These are phyloP conservation scores for Balanococcus diminutus DNA, from an alignment of 2,888 invertebrate genomes.

Conservation along the genomic window DNA sequence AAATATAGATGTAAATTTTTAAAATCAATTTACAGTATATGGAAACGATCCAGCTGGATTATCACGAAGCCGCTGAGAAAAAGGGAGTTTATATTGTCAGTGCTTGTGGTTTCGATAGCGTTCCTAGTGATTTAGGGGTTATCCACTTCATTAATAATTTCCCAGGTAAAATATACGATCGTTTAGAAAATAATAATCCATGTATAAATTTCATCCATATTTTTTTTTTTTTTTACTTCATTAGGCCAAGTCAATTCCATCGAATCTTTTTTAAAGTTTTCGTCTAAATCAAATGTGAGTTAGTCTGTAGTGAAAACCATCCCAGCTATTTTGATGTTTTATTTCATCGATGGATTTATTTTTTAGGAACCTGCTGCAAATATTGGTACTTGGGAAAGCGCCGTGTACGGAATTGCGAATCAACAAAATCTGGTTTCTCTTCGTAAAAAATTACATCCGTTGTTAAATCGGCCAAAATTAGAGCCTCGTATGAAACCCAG, in stretches of 20 bases:
- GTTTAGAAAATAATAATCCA: background rate
- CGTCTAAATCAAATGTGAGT: background rate
- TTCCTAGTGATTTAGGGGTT: conserved; percentile 88
- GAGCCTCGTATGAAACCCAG: conserved; percentile 63
- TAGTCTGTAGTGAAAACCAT: background rate
- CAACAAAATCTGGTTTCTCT: conserved; percentile 69
- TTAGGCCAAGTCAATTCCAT: conserved; percentile 27
- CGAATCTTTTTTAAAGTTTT: conserved; percentile 38
- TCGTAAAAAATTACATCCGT: conserved; percentile 72
- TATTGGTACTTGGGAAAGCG: conserved; percentile 55
- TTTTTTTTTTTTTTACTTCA: background rate
- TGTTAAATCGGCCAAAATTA: conserved; percentile 69
- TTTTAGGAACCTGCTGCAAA: conserved; percentile 31
- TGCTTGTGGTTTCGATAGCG: conserved; percentile 92
- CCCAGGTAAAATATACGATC: conserved; percentile 66
- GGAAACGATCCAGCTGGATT: conserved; percentile 82
- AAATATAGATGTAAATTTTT: background rate
- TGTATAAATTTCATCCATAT: background rate
- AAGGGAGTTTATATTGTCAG: conserved; percentile 84
- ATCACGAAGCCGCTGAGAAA: conserved; percentile 75
- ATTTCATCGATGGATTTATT: background rate
- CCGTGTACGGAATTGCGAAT: conserved; percentile 71
- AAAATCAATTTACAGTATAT: conserved; percentile 69
- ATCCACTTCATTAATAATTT: conserved; percentile 78
- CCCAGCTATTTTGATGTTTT: background rate